A percentile compares a stretch with the other conserved stretches of the same genome.
These are phyloP conservation scores for Piezodorus guildinii DNA, from an alignment of 1,140 invertebrate genomes.

Conservation along the genomic window DNA sequence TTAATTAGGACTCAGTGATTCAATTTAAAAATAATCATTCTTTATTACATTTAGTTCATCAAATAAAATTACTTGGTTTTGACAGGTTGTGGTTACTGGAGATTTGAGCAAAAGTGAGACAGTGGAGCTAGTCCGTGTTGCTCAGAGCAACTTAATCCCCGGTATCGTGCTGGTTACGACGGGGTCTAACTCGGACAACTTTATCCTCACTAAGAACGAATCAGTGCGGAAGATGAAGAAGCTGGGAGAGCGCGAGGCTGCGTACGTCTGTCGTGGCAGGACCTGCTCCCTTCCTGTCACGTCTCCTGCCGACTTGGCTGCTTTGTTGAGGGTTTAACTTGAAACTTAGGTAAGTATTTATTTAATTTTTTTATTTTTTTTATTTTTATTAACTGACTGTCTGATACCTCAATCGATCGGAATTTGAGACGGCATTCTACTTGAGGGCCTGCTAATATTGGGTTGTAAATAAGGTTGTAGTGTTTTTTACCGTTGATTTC, in stretches of 20 bases:
- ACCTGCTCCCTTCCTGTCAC: slow-evolving; percentile 68
- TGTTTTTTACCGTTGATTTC: too few relatives aligned
- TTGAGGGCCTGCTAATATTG: too few relatives aligned
- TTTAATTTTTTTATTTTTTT: too few relatives aligned
- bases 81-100: slow-evolving; percentile 54
- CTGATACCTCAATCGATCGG: too few relatives aligned
- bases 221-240: slow-evolving; percentile 20
- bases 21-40: too few relatives aligned
- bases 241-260: slow-evolving; percentile 47
- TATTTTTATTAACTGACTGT: too few relatives aligned
- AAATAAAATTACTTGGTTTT: slow-evolving; percentile 21
- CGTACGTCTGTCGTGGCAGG: slow-evolving; percentile 69
- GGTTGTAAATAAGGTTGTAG: too few relatives aligned
- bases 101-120: slow-evolving; percentile 51
- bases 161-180: slow-evolving; percentile 55
- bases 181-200: slow-evolving; percentile 42
- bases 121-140: slow-evolving; percentile 50
- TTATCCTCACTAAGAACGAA: slow-evolving; percentile 27
- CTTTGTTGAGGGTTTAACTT: slow-evolving; percentile 39
- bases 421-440: too few relatives aligned
- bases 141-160: slow-evolving; percentile 52
- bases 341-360: too few relatives aligned
- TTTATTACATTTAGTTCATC: too few relatives aligned
- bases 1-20: too few relatives aligned
- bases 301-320: slow-evolving; percentile 49